phyloP scores from a whole-genome alignment of 2,888 invertebrate species.

The Harpalus rufipes region DNA sequence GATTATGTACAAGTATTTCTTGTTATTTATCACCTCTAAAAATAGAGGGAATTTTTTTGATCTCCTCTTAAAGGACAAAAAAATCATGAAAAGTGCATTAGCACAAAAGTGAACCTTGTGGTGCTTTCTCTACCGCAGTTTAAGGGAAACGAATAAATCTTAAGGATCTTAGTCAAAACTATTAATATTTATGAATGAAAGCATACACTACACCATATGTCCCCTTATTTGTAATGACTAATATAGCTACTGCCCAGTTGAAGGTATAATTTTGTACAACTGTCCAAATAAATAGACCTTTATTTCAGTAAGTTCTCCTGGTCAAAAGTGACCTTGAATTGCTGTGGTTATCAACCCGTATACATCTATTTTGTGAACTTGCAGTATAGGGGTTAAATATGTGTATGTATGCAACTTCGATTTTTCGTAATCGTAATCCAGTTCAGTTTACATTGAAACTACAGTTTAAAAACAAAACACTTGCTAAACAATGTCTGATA shows the following conservation, averaged over 20 bases:
- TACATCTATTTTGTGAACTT: constrained; percentile 10
- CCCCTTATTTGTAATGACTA: background rate
- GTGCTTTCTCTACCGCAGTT: too few species aligned
- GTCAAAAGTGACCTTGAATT: constrained; percentile 41
- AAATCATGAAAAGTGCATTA: too few species aligned
- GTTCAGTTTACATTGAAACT: constrained; percentile 19
- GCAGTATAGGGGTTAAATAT: constrained; percentile 1
- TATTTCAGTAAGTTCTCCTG: background rate
- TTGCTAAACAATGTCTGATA: constrained; percentile 46
- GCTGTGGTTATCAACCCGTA: constrained; percentile 56
- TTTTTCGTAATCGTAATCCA: constrained; percentile 2
- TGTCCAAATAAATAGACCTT: constrained; percentile 34
- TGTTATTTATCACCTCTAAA: background rate
- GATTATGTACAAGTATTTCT: too few species aligned
- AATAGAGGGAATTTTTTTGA: too few species aligned
- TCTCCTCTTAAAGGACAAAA: too few species aligned
- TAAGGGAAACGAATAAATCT: too few species aligned
- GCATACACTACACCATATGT: constrained; percentile 12
- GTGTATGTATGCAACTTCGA: constrained; percentile 5
- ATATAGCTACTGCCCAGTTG: background rate
- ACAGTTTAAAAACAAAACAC: constrained; percentile 43
- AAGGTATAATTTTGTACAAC: constrained; percentile 37
- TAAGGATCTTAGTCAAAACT: background rate
- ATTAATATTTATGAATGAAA: constrained; percentile 25
- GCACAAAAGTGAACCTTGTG: too few species aligned